Evolutionary conservation across 2,888 invertebrate genomes (phyloP), one percentile per base, ranked within the genome.

Genomic region (Tridacna crocea): DNA sequence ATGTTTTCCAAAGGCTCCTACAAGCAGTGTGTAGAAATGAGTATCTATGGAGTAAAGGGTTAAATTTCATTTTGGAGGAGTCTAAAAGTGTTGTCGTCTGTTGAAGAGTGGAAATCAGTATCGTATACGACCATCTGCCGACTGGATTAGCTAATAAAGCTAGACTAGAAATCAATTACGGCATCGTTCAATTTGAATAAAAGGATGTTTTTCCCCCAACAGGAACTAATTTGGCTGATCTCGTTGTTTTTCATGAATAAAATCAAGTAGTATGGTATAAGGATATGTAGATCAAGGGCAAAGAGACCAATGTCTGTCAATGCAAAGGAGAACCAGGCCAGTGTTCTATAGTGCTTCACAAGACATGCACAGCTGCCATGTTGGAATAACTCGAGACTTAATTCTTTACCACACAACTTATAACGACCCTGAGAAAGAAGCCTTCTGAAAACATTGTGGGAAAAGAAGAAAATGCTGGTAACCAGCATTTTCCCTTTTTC

Each of bases 161-260:
- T 26, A 51, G 51, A 70, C 66, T 46, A 70, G 51, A 51, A 70
- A 51, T 70, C 70, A 70, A 70, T 70, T 48, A 70, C 51, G 26
- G 51, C 51, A 48, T 70, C 24, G 70, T 70, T 70, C 70, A 22
- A 70, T 70, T 51, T 51, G 51, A 70, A 70, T 70, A 51, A 51
- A 51, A 51, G 70, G 24, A 22, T 51, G 22, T n/a, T 48, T 70
- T 51, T 70, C 47, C n/a, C 70, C 70, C 22, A 48, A 70, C 48
- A 70, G 70, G 24, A 70, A 24, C 70, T 70, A 70, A 70, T 70
- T 70, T 48, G 26, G 26, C 13, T 24, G 26, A 48, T 47, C 51
- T 70, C 36, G 51, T 51, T 70, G 70, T 70, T 70, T 70, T 70
- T 70, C 70, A 70, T 70, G 70, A 70, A 70, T 70, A 70, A 65